These are phyloP conservation scores for Sitobion miscanthi DNA, from an alignment of 1,140 invertebrate species.

Conservation along the genomic window DNA sequence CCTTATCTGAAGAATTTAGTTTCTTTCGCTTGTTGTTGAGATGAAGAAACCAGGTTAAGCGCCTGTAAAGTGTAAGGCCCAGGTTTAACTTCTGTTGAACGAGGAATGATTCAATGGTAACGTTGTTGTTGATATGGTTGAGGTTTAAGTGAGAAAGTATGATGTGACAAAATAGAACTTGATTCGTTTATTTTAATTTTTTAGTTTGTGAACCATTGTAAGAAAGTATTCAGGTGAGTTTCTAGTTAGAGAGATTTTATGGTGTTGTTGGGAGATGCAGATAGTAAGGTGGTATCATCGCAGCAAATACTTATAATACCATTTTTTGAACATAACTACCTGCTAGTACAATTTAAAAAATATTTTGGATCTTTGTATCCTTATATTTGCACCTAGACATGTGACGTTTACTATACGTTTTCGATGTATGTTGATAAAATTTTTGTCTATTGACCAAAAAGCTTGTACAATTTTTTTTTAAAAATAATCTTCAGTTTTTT, in stretches of 20 bases:
- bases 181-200: slow-evolving; percentile 6
- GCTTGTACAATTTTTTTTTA: too few species aligned
- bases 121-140: not conserved
- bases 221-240: not conserved
- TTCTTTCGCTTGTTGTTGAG: not conserved
- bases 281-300: too few species aligned
- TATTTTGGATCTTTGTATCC: too few species aligned
- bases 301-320: too few species aligned
- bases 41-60: not conserved
- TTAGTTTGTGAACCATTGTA: not conserved
- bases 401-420: too few species aligned
- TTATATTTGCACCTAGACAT: too few species aligned
- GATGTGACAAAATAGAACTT: not conserved
- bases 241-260: not conserved
- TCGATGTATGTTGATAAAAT: too few species aligned
- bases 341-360: too few species aligned
- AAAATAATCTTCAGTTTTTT: too few species aligned
- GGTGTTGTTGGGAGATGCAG: not conserved
- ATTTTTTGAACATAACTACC: too few species aligned
- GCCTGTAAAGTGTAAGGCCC: not conserved
- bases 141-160: not conserved
- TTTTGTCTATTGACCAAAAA: too few species aligned
- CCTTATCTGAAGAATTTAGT: not conserved
- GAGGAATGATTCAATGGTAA: not conserved
- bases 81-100: not conserved